Evolutionary conservation across 2,888 invertebrate genomes (phyloP).

Genomic region (Chrysolina americana): DNA sequence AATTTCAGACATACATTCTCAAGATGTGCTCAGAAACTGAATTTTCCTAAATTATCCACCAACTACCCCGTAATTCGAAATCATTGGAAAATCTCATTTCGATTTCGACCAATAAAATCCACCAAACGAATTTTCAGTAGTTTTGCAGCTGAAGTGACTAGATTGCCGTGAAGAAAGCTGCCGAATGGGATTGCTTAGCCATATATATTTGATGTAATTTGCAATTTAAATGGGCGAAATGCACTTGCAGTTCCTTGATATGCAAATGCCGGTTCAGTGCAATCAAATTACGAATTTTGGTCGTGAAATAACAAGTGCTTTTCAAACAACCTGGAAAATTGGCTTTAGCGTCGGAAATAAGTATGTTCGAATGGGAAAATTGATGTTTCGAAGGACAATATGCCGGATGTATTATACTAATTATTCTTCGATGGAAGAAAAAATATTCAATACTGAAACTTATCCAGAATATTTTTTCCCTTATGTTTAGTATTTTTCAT

Average conservation of each 20-base stretch:
- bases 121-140: background rate
- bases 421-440: too few species aligned
- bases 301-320: conserved; percentile 20
- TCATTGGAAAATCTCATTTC: conserved; percentile 6
- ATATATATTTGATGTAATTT: conserved; percentile 29
- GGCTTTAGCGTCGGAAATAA: background rate
- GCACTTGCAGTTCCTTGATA: conserved; percentile 42
- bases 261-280: conserved; percentile 30
- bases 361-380: conserved; percentile 16
- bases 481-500: too few species aligned
- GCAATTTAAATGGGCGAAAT: conserved; percentile 36
- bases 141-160: conserved; percentile 9
- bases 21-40: background rate
- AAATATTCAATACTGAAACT: too few species aligned
- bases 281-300: conserved; percentile 23
- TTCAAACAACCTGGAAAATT: conserved; percentile 27
- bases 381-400: background rate
- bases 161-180: conserved; percentile 13
- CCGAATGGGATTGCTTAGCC: conserved; percentile 23
- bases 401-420: background rate
- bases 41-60: background rate
- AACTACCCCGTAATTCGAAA: background rate
- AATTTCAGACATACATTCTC: too few species aligned
- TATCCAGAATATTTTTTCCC: too few species aligned
- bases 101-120: background rate